Conservation (phyloP, 35 echinoderm and acorn worm species). For the Nesometra sesokonis region DNA sequence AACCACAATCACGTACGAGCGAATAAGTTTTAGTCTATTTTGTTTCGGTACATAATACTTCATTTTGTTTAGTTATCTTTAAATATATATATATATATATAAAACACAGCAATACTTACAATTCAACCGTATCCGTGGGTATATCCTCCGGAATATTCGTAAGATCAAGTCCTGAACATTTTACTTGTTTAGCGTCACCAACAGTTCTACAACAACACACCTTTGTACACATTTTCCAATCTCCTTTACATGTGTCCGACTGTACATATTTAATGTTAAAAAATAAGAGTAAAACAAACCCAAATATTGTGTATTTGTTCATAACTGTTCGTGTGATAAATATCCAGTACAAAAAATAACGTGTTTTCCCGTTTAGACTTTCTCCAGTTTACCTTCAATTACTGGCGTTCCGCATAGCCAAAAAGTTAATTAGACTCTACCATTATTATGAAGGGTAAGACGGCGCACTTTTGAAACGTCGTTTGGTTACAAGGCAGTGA, state of each 20-base stretch:
- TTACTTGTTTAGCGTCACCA: background rate
- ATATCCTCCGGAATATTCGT: background rate
- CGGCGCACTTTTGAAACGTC: too few species aligned
- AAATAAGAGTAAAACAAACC: background rate
- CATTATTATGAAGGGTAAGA: background rate
- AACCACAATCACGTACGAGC: too few species aligned
- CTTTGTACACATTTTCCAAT: background rate
- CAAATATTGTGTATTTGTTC: background rate
- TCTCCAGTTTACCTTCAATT: background rate
- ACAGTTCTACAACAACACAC: background rate
- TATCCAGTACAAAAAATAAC: background rate
- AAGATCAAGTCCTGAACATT: background rate
- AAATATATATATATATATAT: background rate
- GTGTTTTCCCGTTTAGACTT: background rate
- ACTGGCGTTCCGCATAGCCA: background rate
- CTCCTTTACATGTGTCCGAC: background rate
- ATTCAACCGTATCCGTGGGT: background rate
- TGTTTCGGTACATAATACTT: too few species aligned
- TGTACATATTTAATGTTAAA: background rate
- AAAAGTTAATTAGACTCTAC: background rate
- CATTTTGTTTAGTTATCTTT: too few species aligned
- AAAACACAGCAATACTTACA: background rate
- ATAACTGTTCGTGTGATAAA: background rate
- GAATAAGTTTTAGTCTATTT: too few species aligned
- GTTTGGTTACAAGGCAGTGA: too few species aligned